A percentile compares a stretch with the other conserved stretches of the same genome.
Conservation (phyloP, 2,797 vertebrate species). For the Schizothorax lantsangensis region DNA sequence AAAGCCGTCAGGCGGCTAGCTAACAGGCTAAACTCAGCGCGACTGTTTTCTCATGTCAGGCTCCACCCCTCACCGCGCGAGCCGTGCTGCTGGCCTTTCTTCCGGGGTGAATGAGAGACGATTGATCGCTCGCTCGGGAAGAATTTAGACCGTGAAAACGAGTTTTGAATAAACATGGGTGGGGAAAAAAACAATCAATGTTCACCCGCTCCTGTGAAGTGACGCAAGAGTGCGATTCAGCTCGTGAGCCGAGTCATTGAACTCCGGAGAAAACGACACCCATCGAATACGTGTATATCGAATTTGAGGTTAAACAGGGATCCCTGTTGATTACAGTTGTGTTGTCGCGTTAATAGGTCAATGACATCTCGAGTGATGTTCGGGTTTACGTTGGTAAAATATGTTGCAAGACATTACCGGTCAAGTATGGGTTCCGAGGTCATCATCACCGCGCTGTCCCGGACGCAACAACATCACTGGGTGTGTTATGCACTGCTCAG, state of each 20-base stretch:
- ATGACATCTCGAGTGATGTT: neutral
- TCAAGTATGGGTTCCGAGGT: slow-evolving; percentile 1
- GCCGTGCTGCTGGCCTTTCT: slow-evolving; percentile 62
- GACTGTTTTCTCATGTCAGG: slow-evolving; percentile 32
- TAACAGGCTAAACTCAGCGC: slow-evolving; percentile 16
- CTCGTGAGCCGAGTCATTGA: neutral
- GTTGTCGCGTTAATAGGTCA: neutral
- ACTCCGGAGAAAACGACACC: slow-evolving; percentile 5
- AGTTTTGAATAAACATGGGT: neutral
- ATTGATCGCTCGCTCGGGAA: neutral
- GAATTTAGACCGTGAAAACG: neutral
- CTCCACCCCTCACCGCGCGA: neutral
- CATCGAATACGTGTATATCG: neutral
- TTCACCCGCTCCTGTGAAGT: neutral
- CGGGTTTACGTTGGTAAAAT: neutral
- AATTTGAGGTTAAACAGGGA: neutral
- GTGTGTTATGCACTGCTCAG: neutral
- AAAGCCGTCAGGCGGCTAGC: slow-evolving; percentile 11
- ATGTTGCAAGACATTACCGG: neutral
- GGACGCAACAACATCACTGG: neutral
- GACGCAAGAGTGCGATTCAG: neutral
- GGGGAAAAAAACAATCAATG: neutral
- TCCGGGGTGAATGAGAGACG: slow-evolving; percentile 56
- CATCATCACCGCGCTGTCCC: slow-evolving; percentile 51
- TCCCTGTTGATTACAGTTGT: neutral